phyloP scores from a whole-genome alignment of 2,888 invertebrate species.

The Volucella inflata region DNA sequence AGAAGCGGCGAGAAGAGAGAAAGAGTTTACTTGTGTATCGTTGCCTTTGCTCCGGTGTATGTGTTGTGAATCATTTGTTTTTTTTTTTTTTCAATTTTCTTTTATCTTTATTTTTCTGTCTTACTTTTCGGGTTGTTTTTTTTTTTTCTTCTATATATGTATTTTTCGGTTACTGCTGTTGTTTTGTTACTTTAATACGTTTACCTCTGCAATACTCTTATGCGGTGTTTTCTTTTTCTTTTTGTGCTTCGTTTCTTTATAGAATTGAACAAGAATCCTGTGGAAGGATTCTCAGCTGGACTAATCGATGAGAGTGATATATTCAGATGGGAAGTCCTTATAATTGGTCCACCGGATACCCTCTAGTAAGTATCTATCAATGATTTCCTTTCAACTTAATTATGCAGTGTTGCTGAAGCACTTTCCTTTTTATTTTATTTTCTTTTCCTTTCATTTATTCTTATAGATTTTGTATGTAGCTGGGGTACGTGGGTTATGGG shows the following conservation, averaged over 20 bases:
- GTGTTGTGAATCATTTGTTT: slow-evolving; percentile 53
- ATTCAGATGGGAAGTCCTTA: slow-evolving; percentile 99
- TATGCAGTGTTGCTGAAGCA: slow-evolving; percentile 7
- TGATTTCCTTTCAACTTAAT: slow-evolving; percentile 12
- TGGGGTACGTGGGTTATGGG: no score
- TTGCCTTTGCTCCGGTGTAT: slow-evolving; percentile 29
- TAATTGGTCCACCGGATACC: slow-evolving; percentile 99
- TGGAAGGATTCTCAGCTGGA: slow-evolving; percentile 99
- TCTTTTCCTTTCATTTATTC: slow-evolving; percentile 1
- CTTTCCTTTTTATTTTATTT: no score
- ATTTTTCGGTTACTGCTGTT: slow-evolving; percentile 27
- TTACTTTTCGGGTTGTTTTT: slow-evolving; percentile 43
- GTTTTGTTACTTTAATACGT: slow-evolving; percentile 21
- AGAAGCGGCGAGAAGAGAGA: slow-evolving; percentile 45
- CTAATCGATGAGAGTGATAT: slow-evolving; percentile 99
- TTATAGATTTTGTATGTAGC: no score
- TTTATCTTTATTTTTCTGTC: slow-evolving; percentile 21
- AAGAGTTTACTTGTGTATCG: slow-evolving; percentile 54
- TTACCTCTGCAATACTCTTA: slow-evolving; percentile 51
- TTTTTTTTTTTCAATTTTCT: slow-evolving; percentile 17
- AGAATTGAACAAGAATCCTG: slow-evolving; percentile 99
- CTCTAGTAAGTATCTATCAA: slow-evolving; percentile 92
- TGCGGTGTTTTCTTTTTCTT: slow-evolving; percentile 46
- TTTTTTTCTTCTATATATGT: slow-evolving; percentile 6
- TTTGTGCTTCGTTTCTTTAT: slow-evolving; percentile 83